Evolutionary conservation across 2,797 vertebrate species (phyloP).

Genomic region (Mormyrops boulengeri): DNA sequence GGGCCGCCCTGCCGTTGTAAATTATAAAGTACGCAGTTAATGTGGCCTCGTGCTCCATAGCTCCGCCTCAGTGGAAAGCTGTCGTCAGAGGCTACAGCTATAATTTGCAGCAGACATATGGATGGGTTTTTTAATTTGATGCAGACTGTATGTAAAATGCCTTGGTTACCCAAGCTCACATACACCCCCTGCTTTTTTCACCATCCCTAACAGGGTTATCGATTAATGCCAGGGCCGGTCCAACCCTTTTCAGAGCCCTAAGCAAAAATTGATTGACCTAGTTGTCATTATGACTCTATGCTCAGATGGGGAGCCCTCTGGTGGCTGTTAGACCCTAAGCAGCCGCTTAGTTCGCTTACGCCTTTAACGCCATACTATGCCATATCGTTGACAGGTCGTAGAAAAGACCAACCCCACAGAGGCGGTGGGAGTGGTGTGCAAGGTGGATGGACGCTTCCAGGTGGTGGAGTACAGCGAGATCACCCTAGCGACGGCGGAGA

Average conservation of each 20-base stretch:
- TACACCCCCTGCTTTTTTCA: not conserved
- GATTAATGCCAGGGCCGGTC: not conserved
- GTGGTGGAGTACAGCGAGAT: constrained; percentile 99
- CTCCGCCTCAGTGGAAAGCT: constrained; percentile 43
- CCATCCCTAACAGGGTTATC: not conserved
- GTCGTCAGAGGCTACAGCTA: constrained; percentile 52
- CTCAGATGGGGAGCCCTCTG: not conserved
- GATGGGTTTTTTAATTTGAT: constrained; percentile 38
- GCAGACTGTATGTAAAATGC: constrained; percentile 29
- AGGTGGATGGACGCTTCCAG: constrained; percentile 82
- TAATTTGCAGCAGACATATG: constrained; percentile 58
- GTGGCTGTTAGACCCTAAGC: not conserved
- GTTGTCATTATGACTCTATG: not conserved
- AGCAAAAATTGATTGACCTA: not conserved
- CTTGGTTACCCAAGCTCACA: not conserved
- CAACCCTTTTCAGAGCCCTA: not conserved
- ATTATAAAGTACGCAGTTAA: constrained; percentile 50
- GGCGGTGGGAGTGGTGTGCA: constrained; percentile 90
- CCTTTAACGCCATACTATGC: not conserved
- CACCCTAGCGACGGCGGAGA: constrained; percentile 81
- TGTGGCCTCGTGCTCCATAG: constrained; percentile 48
- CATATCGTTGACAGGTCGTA: constrained; percentile 72
- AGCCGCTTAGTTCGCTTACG: not conserved
- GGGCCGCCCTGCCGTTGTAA: constrained; percentile 54
- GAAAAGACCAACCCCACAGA: constrained; percentile 96